phyloP scores from a whole-genome alignment of 2,888 invertebrate genomes.

The Neoascia interrupta region DNA sequence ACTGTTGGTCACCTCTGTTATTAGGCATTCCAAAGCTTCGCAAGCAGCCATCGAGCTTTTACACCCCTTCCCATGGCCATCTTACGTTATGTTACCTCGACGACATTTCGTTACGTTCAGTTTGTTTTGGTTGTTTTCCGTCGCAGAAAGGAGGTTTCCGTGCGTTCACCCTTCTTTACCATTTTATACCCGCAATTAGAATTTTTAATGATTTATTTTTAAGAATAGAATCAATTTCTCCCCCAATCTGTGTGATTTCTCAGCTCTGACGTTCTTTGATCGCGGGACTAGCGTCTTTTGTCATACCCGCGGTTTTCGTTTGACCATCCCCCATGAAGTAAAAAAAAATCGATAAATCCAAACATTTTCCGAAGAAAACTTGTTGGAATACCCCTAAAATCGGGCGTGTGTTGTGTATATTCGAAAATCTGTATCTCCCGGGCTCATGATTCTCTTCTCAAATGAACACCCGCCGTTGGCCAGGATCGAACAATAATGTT shows the following conservation, averaged over 20 bases:
- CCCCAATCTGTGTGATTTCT: too few species aligned
- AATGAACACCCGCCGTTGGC: conserved; percentile 29
- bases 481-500: conserved; percentile 44
- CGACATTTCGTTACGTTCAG: conserved; percentile 31
- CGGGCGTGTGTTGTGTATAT: too few species aligned
- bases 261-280: too few species aligned
- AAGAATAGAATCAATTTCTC: background rate
- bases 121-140: conserved; percentile 45
- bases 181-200: background rate
- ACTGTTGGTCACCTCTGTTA: too few species aligned
- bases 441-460: too few species aligned
- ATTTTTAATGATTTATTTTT: background rate
- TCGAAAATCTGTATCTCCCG: too few species aligned
- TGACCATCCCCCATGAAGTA: background rate
- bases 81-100: background rate
- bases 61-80: too few species aligned
- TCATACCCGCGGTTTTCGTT: background rate
- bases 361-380: conserved; percentile 26
- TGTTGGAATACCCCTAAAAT: conserved; percentile 50
- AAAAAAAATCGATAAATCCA: background rate
- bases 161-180: conserved; percentile 18
- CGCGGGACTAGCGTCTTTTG: too few species aligned
- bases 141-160: background rate
- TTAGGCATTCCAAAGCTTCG: too few species aligned
- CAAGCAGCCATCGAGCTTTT: too few species aligned